Evolutionary conservation across 2,888 invertebrate species (phyloP).

Genomic region (Sphecodes monilicornis): DNA sequence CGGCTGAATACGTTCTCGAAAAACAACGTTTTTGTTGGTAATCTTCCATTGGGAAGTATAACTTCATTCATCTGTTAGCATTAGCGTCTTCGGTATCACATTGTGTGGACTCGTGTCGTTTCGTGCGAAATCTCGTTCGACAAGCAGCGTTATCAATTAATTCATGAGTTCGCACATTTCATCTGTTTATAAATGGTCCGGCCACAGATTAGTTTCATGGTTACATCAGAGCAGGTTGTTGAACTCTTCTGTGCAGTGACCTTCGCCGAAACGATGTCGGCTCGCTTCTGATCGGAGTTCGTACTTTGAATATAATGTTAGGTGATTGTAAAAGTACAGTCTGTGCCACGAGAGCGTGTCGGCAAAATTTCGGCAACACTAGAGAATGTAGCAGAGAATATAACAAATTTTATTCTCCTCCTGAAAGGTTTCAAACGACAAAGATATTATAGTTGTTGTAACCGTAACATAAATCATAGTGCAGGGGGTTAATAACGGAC

Average conservation of each 20-base stretch:
- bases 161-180: not conserved
- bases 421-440: too few relatives aligned
- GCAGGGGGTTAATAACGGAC: too few relatives aligned
- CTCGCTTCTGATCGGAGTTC: not conserved
- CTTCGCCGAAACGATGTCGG: not conserved
- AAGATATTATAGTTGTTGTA: too few relatives aligned
- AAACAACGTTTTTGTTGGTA: not conserved
- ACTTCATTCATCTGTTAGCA: not conserved
- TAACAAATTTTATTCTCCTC: too few relatives aligned
- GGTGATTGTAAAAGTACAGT: too few relatives aligned
- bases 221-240: slow-evolving; percentile 7
- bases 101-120: not conserved
- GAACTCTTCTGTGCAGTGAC: not conserved
- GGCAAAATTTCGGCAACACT: too few relatives aligned
- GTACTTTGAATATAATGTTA: not conserved
- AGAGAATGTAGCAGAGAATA: too few relatives aligned
- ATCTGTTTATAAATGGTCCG: not conserved
- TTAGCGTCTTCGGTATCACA: not conserved
- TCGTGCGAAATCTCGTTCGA: not conserved
- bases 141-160: slow-evolving; percentile 1
- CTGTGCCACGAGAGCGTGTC: too few relatives aligned
- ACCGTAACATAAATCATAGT: too few relatives aligned
- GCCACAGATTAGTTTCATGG: not conserved
- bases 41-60: not conserved
- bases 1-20: not conserved